Conservation (phyloP, 2,888 invertebrate species). For the Gortyna flavago region DNA sequence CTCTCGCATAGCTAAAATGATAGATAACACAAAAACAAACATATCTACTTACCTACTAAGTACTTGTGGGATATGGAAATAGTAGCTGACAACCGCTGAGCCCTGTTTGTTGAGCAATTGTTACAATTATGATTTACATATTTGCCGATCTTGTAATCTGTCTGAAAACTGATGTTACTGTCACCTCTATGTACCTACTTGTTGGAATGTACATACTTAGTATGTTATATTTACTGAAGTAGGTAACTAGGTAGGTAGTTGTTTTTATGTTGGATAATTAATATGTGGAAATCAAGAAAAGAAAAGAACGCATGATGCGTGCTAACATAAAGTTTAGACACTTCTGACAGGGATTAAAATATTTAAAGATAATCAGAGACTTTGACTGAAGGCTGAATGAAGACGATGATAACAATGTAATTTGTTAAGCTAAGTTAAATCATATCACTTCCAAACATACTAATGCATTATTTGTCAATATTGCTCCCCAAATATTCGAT, state of each 20-base stretch:
- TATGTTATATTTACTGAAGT: constrained; percentile 28
- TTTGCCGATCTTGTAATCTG: constrained; percentile 74
- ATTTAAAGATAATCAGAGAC: neutral
- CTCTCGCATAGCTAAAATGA: constrained; percentile 10
- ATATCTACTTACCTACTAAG: constrained; percentile 39
- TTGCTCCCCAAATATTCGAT: constrained; percentile 45
- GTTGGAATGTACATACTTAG: constrained; percentile 5
- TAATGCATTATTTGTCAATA: constrained; percentile 45
- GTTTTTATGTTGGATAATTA: constrained; percentile 2
- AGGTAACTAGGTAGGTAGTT: neutral
- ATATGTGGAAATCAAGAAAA: neutral
- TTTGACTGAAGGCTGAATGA: neutral
- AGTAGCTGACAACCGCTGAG: constrained; percentile 79
- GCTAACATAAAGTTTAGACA: neutral
- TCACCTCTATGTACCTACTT: constrained; percentile 52
- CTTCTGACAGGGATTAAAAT: neutral
- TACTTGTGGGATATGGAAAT: constrained; percentile 68
- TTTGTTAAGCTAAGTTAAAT: constrained; percentile 24
- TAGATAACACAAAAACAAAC: constrained; percentile 45
- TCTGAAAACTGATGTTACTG: constrained; percentile 57
- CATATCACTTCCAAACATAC: constrained; percentile 30
- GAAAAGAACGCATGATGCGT: neutral
- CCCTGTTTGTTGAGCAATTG: constrained; percentile 73
- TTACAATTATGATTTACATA: constrained; percentile 69
- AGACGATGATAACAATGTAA: neutral